Percentiles rank a stretch among this genome's conserved stretches.
These are phyloP conservation scores for Stenchaetothrips biformis DNA, from an alignment of 2,888 invertebrate species.

Conservation along the genomic window DNA sequence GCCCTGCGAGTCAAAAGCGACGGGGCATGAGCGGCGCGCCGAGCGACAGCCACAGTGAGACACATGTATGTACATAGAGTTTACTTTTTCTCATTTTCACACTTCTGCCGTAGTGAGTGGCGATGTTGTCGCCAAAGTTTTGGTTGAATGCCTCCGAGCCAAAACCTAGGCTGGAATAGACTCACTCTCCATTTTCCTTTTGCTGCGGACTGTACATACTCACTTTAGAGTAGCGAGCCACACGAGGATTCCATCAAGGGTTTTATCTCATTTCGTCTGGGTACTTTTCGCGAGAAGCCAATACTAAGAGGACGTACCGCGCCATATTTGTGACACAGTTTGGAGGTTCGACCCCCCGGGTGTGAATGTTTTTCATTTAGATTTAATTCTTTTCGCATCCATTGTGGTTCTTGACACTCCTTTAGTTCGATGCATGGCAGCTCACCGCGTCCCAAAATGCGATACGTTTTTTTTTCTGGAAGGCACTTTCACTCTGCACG, in stretches of 20 bases:
- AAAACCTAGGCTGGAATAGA: constrained; percentile 7
- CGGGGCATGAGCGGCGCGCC: neutral
- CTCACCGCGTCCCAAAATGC: no score
- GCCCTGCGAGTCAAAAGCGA: constrained; percentile 5
- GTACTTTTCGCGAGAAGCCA: no score
- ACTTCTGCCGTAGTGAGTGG: constrained; percentile 22
- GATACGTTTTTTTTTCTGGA: no score
- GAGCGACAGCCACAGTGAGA: constrained; percentile 12
- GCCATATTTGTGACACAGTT: no score
- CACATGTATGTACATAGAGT: neutral
- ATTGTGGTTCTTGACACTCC: no score
- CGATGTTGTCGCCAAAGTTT: neutral
- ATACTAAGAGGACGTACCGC: no score
- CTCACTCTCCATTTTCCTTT: constrained; percentile 9
- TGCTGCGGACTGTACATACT: constrained; percentile 18
- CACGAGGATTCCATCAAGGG: neutral
- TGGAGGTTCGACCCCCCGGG: no score
- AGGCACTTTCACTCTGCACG: no score
- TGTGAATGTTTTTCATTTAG: no score
- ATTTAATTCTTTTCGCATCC: no score
- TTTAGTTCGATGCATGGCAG: no score
- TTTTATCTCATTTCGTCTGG: no score
- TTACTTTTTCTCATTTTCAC: neutral
- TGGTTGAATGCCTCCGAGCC: neutral
- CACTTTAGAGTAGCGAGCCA: constrained; percentile 14